phyloP scores from a whole-genome alignment of 2,113 vertebrate species.

The Rhombomys opimus region DNA sequence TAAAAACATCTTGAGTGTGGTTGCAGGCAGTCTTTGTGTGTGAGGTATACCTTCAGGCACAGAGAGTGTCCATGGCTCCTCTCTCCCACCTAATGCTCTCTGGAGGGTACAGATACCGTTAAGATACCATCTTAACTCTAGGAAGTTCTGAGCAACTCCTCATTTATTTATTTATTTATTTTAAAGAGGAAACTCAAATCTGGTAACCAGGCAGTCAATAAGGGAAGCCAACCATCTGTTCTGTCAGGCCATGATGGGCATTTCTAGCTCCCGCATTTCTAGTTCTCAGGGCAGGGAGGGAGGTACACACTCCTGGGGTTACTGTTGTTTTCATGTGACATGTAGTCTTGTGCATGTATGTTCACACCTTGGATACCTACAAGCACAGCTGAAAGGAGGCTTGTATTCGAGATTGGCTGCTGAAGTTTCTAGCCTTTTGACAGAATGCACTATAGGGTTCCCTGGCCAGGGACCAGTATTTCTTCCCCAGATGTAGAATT shows the following conservation, averaged over 20 bases:
- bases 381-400: not conserved
- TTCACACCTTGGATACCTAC: not conserved
- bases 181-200: slow-evolving; percentile 5
- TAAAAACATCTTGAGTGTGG: not conserved
- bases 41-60: not conserved
- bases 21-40: not conserved
- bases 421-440: not conserved
- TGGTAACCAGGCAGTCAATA: not conserved
- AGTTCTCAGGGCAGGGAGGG: not conserved
- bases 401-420: not conserved
- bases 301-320: fast-evolving
- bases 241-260: not conserved
- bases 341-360: fast-evolving
- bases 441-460: not conserved
- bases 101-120: not conserved
- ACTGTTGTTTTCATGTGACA: not conserved
- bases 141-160: not conserved
- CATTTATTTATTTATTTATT: not conserved
- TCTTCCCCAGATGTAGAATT: not conserved
- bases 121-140: not conserved
- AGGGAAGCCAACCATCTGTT: not conserved
- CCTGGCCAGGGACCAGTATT: fast-evolving
- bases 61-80: not conserved
- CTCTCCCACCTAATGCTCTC: fast-evolving
- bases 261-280: not conserved